These are phyloP conservation scores for Neolamprologus tretocephalus DNA, from an alignment of 2,113 vertebrate species.

Conservation along the genomic window DNA sequence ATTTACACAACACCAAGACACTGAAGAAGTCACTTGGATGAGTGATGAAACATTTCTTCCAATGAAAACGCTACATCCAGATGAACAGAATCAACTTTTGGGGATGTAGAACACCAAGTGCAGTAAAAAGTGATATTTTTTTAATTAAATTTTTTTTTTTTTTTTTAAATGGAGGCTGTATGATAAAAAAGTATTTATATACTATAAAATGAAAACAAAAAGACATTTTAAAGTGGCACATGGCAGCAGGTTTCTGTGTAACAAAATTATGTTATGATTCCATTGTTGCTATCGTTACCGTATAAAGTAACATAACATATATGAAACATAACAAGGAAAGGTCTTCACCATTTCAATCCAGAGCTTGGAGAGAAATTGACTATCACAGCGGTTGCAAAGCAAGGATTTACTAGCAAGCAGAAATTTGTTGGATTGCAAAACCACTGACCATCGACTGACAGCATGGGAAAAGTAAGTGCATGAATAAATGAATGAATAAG, in stretches of 20 bases:
- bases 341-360: not conserved
- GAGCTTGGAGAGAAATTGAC: not conserved
- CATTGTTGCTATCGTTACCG: not conserved
- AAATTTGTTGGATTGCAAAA: not conserved
- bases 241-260: not conserved
- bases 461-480: not conserved
- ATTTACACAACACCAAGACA: not conserved
- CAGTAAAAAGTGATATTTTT: not conserved
- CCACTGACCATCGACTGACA: not conserved
- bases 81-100: not conserved
- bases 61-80: not conserved
- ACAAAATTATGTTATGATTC: not conserved
- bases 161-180: not conserved
- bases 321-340: not conserved
- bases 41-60: not conserved
- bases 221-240: not conserved
- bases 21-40: not conserved
- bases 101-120: not conserved
- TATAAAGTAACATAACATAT: not conserved
- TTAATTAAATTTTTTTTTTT: not conserved
- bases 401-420: not conserved
- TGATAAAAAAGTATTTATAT: not conserved
- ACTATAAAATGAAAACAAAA: not conserved
- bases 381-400: not conserved
- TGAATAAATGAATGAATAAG: not conserved